Percentiles rank a stretch among this genome's conserved stretches.
These are phyloP conservation scores for Chymomyza amoena DNA, from an alignment of 2,888 invertebrate species.

Conservation along the genomic window DNA sequence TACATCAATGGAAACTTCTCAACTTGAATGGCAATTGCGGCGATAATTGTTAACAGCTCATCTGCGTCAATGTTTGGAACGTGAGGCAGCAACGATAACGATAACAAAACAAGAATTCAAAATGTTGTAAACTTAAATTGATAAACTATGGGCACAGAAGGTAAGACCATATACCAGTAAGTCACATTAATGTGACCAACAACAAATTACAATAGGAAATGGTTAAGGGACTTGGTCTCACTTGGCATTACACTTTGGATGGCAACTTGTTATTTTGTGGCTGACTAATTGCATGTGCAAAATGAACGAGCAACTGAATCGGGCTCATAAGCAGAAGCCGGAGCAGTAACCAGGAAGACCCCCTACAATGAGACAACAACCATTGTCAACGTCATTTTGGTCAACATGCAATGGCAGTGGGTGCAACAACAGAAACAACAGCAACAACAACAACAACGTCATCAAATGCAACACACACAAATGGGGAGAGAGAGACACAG, in stretches of 20 bases:
- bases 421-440: conserved; percentile 18
- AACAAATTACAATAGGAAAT: not conserved
- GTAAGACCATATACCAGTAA: not conserved
- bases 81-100: not conserved
- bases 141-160: not conserved
- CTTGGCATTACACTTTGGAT: conserved; percentile 60
- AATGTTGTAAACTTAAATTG: not conserved
- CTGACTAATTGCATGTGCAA: conserved; percentile 66
- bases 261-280: conserved; percentile 69
- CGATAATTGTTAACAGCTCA: conserved; percentile 55
- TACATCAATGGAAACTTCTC: not conserved
- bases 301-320: not conserved
- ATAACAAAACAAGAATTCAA: not conserved
- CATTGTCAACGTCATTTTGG: conserved; percentile 31
- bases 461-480: conserved; percentile 23
- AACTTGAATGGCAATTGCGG: conserved; percentile 32
- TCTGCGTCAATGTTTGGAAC: conserved; percentile 15
- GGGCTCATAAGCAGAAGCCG: conserved; percentile 9
- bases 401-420: conserved; percentile 23
- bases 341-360: conserved; percentile 21
- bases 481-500: too few relatives aligned
- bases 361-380: conserved; percentile 19
- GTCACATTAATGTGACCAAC: not conserved
- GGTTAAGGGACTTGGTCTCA: not conserved
- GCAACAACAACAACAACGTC: conserved; percentile 6